Evolutionary conservation across 2,888 invertebrate species (phyloP), one percentile per base, ranked within the genome.

Genomic region (Cheilosia scutellata): DNA sequence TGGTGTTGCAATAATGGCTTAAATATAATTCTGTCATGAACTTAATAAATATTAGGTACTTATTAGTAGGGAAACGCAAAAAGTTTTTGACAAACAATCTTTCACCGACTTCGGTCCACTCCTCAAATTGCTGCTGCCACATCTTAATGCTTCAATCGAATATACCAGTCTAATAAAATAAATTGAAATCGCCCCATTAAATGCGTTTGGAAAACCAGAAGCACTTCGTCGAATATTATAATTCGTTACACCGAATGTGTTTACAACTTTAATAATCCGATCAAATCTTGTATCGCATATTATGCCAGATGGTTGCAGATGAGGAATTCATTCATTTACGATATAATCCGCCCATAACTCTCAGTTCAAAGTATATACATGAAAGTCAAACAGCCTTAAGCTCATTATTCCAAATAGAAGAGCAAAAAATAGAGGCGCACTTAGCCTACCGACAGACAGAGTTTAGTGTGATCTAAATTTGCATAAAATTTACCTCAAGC

Each of bases 311-410:
- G 53, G 20, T 40, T 53, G 31, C 33, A 60, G 51, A 51, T 60
- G 29, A 9, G 20, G 60, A 79, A 37, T 25, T 7, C 44, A 55
- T 44, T 7, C 44, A 55, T 44, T 58, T 53, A 20, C 9, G 42
- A 16, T 31, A 53, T 63, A 83, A 78, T 58, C 74, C 63, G 57
- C 44, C 68, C 74, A 74, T 55, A 63, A 74, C 29, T 70, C 60
- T 33, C 44, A 51, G 53, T 63, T 5, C 25, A 47, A n/a, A 11
- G 37, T 11, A 37, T 37, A 11, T 4, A 76, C 51, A 76, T 13
- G 60, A 51, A 76, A 76, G 76, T 29, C 60, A 68, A 75, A 76
- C 51, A 60, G 76, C 66, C 60, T 72, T 74, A 78, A 83, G 79
- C 83, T 74, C 58, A 74, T 79, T 78, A 60, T 37, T 51, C 25